Evolutionary conservation across 2,113 vertebrate genomes (phyloP).

Genomic region (Hemicordylus capensis): DNA sequence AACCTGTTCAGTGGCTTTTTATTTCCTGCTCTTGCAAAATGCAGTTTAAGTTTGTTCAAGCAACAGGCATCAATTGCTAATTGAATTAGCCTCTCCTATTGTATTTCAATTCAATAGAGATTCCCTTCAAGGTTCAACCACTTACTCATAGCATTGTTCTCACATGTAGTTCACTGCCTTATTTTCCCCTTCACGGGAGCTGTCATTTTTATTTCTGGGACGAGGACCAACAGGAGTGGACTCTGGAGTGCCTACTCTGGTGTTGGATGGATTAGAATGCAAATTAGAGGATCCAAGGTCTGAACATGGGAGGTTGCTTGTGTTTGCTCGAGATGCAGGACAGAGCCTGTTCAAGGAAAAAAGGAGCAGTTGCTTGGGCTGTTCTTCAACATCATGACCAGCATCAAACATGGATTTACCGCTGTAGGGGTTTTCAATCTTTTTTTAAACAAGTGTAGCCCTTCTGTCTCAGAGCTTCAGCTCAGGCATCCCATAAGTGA

Average conservation of each 20-base stretch:
- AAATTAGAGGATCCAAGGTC: constrained; percentile 53
- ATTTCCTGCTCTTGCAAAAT: constrained; percentile 39
- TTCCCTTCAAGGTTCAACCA: constrained; percentile 66
- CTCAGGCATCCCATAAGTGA: no score
- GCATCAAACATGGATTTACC: neutral
- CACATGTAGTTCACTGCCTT: neutral
- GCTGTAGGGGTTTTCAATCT: no score
- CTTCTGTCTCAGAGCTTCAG: no score
- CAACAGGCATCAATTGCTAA: constrained; percentile 70
- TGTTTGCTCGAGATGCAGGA: neutral
- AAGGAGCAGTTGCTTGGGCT: constrained; percentile 28
- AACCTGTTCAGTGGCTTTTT: constrained; percentile 19
- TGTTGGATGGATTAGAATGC: constrained; percentile 18
- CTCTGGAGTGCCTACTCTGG: constrained; percentile 30
- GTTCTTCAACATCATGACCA: neutral
- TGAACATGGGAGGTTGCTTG: constrained; percentile 22
- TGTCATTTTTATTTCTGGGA: constrained; percentile 68
- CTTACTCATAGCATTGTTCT: constrained; percentile 63
- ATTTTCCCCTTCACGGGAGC: constrained; percentile 54
- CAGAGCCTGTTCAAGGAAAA: constrained; percentile 22
- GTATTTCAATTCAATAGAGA: constrained; percentile 69
- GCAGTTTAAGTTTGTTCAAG: constrained; percentile 63
- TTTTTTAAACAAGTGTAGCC: no score
- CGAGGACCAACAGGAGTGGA: constrained; percentile 59
- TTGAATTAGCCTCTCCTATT: constrained; percentile 70